Base-by-base conservation (phyloP, 2,797 vertebrate species). In the Sparus aurata region DNA sequence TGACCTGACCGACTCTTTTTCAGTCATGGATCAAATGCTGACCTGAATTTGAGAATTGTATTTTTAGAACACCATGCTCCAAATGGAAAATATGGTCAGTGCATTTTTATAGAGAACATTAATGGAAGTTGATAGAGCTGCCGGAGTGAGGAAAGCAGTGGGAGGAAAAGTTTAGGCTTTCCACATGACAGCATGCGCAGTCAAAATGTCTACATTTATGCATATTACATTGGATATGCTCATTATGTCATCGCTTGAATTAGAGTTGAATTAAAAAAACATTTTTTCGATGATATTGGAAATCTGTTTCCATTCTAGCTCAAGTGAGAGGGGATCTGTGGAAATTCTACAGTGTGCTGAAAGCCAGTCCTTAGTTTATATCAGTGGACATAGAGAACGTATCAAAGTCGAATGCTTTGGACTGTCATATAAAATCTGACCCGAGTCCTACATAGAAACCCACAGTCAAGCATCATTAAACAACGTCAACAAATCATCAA, bases 61-160 rank as follows among this genome's bases (percentile, higher is more conserved):
- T 89, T 86, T 89, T 87, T 84, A 78, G 82, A 80, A 65, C 82
- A 4, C 22, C 27, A 61, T 43, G 65, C 82, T 82, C 77, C 59
- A 80, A 71, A 78, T 76, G 72, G 72, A 72, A 86, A 89, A 84
- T 52, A 78, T 76, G 53, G 58, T 62, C 49, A 60, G 71, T 68
- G 43, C 55, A 54, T 72, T 82, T 73, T 73, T 41, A 70, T 27
- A 38, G 59, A 82, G 27, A 69, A 59, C 49, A 69, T 63, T 69
- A 72, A 71, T 66, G 45, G 59, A 66, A 69, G 9, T 16, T 78
- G 65, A 62, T 30, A 10, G 65, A 73, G 64, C 25, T 34, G 47
- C 22, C 43, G 17, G 47, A 59, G 65, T 34, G 47, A 54, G 68
- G 30, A 50, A 57, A 63, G 49, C 25, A 78, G 58, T 23, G 23